phyloP scores from a whole-genome alignment of 2,888 invertebrate genomes.

The Hyposoter dolosus region DNA sequence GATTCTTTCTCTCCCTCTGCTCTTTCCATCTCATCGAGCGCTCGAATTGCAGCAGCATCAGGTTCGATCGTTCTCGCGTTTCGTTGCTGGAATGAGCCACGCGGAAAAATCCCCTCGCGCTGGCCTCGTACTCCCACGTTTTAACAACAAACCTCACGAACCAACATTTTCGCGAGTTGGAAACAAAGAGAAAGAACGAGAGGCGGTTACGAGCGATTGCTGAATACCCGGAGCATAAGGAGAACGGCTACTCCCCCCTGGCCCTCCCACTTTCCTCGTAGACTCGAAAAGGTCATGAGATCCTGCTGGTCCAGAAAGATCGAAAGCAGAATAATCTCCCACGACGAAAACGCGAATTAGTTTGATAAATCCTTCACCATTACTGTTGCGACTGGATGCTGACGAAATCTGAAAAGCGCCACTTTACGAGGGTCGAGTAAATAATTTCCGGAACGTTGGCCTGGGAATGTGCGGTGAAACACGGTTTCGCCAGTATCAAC shows the following conservation, averaged over 20 bases:
- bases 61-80: conserved; percentile 52
- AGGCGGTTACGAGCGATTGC: conserved; percentile 28
- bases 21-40: background rate
- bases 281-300: conserved; percentile 62
- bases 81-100: conserved; percentile 28
- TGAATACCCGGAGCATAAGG: conserved; percentile 9
- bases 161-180: conserved; percentile 46
- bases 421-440: background rate
- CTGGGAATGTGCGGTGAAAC: background rate
- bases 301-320: conserved; percentile 43
- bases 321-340: background rate
- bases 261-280: conserved; percentile 3
- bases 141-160: conserved; percentile 29
- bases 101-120: conserved; percentile 26
- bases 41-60: conserved; percentile 44
- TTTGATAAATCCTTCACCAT: background rate
- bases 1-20: background rate
- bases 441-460: background rate
- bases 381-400: background rate
- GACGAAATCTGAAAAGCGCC: background rate
- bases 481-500: background rate
- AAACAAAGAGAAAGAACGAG: conserved; percentile 34
- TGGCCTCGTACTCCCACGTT: background rate
- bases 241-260: conserved; percentile 7
- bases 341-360: background rate